Evolutionary conservation across 2,888 invertebrate genomes (phyloP).

Genomic region (Leptarthrus brevirostris): DNA sequence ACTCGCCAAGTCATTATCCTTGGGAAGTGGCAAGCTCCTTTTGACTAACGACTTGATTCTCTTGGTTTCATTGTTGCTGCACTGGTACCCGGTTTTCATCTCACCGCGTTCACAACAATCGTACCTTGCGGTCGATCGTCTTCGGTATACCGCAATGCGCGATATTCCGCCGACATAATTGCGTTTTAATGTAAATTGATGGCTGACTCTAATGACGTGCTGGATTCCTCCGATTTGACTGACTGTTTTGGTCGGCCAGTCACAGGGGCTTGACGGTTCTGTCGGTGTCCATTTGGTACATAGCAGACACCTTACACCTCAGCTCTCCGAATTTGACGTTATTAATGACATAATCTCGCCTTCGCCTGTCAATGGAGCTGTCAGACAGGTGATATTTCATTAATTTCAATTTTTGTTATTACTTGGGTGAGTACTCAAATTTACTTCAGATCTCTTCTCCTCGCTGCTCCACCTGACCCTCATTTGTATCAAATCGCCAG

Average conservation of each 20-base stretch:
- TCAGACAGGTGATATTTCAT: conserved; percentile 55
- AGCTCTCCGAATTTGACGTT: conserved; percentile 50
- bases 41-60: conserved; percentile 36
- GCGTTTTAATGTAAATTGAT: conserved; percentile 55
- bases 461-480: neutral
- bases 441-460: neutral
- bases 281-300: conserved; percentile 37
- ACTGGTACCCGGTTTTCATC: conserved; percentile 28
- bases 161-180: conserved; percentile 53
- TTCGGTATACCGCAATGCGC: conserved; percentile 35
- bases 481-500: conserved; percentile 2
- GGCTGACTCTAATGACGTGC: conserved; percentile 49
- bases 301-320: conserved; percentile 32
- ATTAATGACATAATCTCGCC: conserved; percentile 55
- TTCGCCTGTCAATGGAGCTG: conserved; percentile 55
- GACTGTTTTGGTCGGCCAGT: conserved; percentile 20
- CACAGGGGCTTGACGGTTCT: conserved; percentile 4
- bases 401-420: conserved; percentile 54
- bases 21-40: conserved; percentile 40
- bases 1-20: conserved; percentile 47
- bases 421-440: conserved; percentile 47
- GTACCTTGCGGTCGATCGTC: conserved; percentile 23
- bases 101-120: neutral
- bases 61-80: conserved; percentile 12
- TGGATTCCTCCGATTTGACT: conserved; percentile 36